phyloP scores from a whole-genome alignment of 1,140 invertebrate species.

The Idris sp. region DNA sequence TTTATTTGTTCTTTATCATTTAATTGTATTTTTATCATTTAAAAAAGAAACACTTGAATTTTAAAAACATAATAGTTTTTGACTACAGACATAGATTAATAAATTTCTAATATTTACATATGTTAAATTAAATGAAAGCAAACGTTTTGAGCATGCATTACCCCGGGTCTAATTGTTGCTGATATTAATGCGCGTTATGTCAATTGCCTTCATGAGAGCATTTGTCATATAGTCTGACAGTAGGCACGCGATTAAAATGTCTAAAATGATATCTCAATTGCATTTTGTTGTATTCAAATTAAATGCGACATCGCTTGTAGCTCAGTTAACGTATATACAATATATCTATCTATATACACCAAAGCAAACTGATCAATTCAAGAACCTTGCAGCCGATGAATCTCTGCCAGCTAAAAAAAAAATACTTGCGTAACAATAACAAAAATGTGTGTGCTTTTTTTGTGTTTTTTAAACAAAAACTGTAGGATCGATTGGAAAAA shows the following conservation, averaged over 20 bases:
- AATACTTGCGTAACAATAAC: constrained; percentile 15
- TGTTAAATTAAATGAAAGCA: constrained; percentile 13
- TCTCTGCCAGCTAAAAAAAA: not conserved
- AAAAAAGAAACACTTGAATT: too few relatives aligned
- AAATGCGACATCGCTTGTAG: constrained; percentile 15
- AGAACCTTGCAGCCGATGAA: constrained; percentile 15
- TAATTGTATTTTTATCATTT: too few relatives aligned
- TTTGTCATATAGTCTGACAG: constrained; percentile 46
- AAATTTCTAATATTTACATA: too few relatives aligned
- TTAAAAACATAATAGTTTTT: too few relatives aligned
- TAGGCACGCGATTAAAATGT: constrained; percentile 55
- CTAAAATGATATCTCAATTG: constrained; percentile 42
- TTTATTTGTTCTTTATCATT: too few relatives aligned
- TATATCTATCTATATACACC: too few relatives aligned
- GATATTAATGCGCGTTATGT: constrained; percentile 44
- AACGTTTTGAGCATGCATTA: constrained; percentile 26
- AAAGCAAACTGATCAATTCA: constrained; percentile 18
- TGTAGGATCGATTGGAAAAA: too few relatives aligned
- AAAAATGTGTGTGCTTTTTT: too few relatives aligned
- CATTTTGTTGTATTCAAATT: constrained; percentile 36
- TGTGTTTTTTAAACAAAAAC: too few relatives aligned
- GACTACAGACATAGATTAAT: too few relatives aligned
- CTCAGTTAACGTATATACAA: constrained; percentile 15
- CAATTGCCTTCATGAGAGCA: constrained; percentile 47
- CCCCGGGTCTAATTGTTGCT: constrained; percentile 40